These are phyloP conservation scores for Meloe dianella DNA, from an alignment of 2,888 invertebrate species.

Conservation along the genomic window DNA sequence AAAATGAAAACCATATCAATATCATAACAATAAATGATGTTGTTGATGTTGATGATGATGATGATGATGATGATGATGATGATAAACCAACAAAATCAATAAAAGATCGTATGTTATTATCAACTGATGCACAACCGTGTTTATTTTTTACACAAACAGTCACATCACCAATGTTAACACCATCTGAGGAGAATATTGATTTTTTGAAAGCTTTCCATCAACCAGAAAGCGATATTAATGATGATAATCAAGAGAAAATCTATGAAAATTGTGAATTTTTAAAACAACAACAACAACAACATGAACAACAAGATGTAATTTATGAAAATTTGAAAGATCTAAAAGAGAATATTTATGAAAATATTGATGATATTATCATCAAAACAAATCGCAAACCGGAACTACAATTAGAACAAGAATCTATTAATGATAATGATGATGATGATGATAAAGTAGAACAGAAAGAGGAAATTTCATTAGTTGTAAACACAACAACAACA, in stretches of 20 bases:
- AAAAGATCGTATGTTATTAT: slow-evolving; percentile 57
- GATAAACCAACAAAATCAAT: slow-evolving; percentile 40
- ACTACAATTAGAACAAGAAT: slow-evolving; percentile 18
- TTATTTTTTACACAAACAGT: slow-evolving; percentile 59
- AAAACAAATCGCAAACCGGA: slow-evolving; percentile 12
- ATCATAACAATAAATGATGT: slow-evolving; percentile 27
- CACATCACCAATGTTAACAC: slow-evolving; percentile 59
- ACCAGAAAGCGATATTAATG: slow-evolving; percentile 13
- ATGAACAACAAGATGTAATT: not conserved
- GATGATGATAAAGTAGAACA: not conserved
- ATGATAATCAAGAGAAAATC: slow-evolving; percentile 33
- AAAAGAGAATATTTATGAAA: slow-evolving; percentile 41
- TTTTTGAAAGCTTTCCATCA: slow-evolving; percentile 56
- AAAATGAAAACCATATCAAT: slow-evolving; percentile 27
- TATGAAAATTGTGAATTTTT: slow-evolving; percentile 45
- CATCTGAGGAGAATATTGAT: slow-evolving; percentile 59
- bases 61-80: not conserved
- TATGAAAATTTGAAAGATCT: slow-evolving; percentile 36
- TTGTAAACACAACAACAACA: slow-evolving; percentile 44
- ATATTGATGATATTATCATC: slow-evolving; percentile 33
- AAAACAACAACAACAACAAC: slow-evolving; percentile 21
- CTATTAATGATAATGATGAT: not conserved
- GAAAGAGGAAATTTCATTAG: slow-evolving; percentile 28
- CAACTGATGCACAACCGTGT: slow-evolving; percentile 55
- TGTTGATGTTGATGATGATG: not conserved